Base-by-base conservation (phyloP, 2,888 invertebrate genomes). In the Dicranocentrus wangi region DNA sequence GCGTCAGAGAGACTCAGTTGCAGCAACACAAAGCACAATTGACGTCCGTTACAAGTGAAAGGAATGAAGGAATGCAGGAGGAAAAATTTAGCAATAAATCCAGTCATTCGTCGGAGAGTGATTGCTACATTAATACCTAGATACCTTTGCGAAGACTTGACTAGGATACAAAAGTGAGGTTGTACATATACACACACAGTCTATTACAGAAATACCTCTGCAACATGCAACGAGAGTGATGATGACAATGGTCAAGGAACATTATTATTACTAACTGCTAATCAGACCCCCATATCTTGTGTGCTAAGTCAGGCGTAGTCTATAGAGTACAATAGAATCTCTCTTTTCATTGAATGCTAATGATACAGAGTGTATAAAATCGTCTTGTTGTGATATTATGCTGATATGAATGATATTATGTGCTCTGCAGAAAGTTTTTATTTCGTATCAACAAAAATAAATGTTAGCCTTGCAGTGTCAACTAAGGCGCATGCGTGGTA, bases 11-110 rank as follows among this genome's bases (percentile, higher is more conserved):
- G n/a, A n/a, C n/a, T n/a, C n/a, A n/a, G n/a, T n/a, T 32, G 32
- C 32, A 32, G 10, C 32, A 32, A 32, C n/a, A n/a, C 63, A 25
- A 65, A 39, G 39, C 39, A 39, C 21, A 65, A 65, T 19, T 17
- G 21, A 39, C 63, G 42, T 15, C 21, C 42, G 10, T 15, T 42
- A 32, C 19, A 42, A 43, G 66, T 19, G 66, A 66, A 23, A 55
- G 32, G 66, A 66, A 66, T 66, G 47, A 23, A 55, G 32, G 66
- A 66, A 66, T 66, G 47, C 25, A 25, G 28, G 27, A 66, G 1
- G 47, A 47, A 66, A 66, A 47, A 43, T 39, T 23, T 23, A 66
- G 66, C 27, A 47, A 66, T 66, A 66, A 66, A 66, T 66, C 47
- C 66, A 66, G 47, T 42, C 43, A 21, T 42, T 66, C 43, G 15